These are phyloP conservation scores for Slavum lentiscoides DNA, from an alignment of 2,888 invertebrate genomes.

Conservation along the genomic window DNA sequence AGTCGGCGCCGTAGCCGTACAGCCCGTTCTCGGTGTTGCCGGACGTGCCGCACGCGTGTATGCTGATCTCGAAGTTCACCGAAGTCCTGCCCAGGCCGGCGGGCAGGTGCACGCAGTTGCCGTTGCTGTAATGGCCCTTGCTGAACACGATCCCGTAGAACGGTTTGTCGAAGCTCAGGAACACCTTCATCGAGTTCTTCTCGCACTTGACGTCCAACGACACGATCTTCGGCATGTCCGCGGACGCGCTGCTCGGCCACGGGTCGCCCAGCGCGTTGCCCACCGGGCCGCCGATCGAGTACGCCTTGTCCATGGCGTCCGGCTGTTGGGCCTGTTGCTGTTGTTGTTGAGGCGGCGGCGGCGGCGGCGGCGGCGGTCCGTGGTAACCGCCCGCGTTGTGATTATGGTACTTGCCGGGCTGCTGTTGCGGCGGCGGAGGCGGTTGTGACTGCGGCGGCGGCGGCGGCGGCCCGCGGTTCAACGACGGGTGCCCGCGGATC, in stretches of 20 bases:
- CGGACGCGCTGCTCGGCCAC: constrained; percentile 75
- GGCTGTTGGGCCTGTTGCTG: constrained; percentile 62
- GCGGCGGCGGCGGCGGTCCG: constrained; percentile 65
- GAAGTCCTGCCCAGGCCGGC: constrained; percentile 84
- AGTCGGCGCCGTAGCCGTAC: constrained; percentile 83
- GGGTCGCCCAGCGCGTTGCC: constrained; percentile 67
- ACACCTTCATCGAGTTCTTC: constrained; percentile 91
- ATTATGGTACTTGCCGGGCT: constrained; percentile 54
- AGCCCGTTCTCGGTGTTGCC: constrained; percentile 89
- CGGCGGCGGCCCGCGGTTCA: constrained; percentile 54
- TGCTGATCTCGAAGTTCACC: constrained; percentile 87
- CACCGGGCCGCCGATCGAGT: constrained; percentile 55
- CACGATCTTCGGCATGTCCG: constrained; percentile 91
- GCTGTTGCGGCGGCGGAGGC: constrained; percentile 55
- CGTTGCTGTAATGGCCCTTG: constrained; percentile 90
- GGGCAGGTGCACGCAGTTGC: constrained; percentile 87
- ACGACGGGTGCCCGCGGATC: constrained; percentile 53
- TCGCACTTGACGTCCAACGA: constrained; percentile 92
- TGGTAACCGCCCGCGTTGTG: constrained; percentile 51
- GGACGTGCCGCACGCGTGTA: constrained; percentile 88
- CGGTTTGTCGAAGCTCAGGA: constrained; percentile 90
- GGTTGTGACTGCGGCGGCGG: constrained; percentile 47
- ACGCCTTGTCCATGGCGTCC: constrained; percentile 66
- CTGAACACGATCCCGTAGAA: constrained; percentile 95
- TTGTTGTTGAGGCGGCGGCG: constrained; percentile 64